phyloP scores from a whole-genome alignment of 2,797 vertebrate genomes.

The Acestrorhynchus altus region DNA sequence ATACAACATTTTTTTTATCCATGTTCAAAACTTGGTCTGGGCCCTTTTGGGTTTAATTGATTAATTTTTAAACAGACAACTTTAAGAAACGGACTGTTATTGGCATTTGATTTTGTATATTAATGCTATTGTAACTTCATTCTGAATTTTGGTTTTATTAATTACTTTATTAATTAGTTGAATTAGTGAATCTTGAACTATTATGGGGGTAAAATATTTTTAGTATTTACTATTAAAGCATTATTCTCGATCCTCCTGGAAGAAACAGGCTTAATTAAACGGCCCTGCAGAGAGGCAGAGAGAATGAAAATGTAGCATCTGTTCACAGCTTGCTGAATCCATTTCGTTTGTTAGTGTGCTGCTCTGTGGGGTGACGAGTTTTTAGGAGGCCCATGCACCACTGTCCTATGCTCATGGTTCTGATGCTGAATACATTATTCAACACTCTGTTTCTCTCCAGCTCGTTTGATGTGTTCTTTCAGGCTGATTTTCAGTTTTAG shows the following conservation, averaged over 20 bases:
- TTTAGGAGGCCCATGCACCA: conserved; percentile 20
- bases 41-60: no score
- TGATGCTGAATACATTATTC: conserved; percentile 7
- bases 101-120: no score
- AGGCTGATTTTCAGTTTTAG: background rate
- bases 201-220: no score
- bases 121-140: no score
- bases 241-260: conserved; percentile 58
- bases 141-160: no score
- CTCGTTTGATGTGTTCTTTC: background rate
- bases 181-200: no score
- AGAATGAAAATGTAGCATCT: conserved; percentile 67
- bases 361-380: conserved; percentile 53
- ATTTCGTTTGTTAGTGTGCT: conserved; percentile 66
- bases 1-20: no score
- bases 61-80: no score
- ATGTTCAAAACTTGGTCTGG: no score
- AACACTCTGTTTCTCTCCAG: conserved; percentile 19
- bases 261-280: conserved; percentile 67
- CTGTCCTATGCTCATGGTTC: conserved; percentile 25
- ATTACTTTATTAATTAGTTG: no score
- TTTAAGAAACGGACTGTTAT: no score
- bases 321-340: conserved; percentile 67
- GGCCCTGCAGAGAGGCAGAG: conserved; percentile 68
- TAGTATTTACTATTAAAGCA: no score